Conservation (phyloP, 2,888 invertebrate genomes). For the Drosophila pegasa region DNA sequence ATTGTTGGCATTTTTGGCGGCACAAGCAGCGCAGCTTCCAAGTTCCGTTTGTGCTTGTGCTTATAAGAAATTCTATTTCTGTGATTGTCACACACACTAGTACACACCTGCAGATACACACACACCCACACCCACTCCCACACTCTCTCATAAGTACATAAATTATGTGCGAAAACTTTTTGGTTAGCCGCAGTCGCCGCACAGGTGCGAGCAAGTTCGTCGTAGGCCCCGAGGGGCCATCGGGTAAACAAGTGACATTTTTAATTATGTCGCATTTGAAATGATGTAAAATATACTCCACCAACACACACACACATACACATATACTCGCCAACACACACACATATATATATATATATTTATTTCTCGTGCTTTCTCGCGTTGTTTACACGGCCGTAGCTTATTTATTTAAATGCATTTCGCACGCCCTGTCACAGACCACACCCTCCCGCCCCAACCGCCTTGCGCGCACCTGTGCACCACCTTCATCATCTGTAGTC, state of each 20-base stretch:
- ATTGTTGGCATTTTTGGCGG: constrained; percentile 62
- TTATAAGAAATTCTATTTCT: constrained; percentile 67
- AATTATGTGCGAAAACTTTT: constrained; percentile 64
- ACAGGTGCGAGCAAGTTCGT: constrained; percentile 53
- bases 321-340: neutral
- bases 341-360: neutral
- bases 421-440: constrained; percentile 30
- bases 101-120: constrained; percentile 7
- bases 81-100: constrained; percentile 55
- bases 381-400: constrained; percentile 48
- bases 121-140: constrained; percentile 7
- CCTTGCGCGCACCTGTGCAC: constrained; percentile 7
- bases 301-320: neutral
- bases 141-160: constrained; percentile 37
- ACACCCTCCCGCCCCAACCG: neutral
- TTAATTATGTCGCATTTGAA: constrained; percentile 67
- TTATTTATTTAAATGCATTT: constrained; percentile 64
- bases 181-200: constrained; percentile 36
- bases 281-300: constrained; percentile 36
- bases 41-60: constrained; percentile 18
- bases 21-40: constrained; percentile 17
- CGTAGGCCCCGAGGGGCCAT: constrained; percentile 8
- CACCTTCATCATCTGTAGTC: constrained; percentile 35
- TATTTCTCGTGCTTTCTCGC: constrained; percentile 12
- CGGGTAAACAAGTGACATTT: constrained; percentile 58